Base-by-base conservation (phyloP, 2,888 invertebrate genomes). In the Lepidocyrtinus sp. region DNA sequence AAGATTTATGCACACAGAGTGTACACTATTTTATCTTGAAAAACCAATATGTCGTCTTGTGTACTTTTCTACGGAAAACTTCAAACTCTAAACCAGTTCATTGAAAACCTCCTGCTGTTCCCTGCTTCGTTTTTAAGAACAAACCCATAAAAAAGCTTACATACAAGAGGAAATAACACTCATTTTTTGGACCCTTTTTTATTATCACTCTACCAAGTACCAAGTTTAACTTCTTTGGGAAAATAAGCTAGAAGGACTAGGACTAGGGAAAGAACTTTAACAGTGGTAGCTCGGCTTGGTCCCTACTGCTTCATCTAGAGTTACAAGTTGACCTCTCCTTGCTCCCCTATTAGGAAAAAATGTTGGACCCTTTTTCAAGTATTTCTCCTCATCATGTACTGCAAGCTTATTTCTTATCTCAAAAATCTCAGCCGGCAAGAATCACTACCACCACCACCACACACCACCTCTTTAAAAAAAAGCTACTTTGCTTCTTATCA, bases 51-150 rank as follows among this genome's bases (percentile, higher is more conserved):
- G 36, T 36, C 36, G 36, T 9, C 7, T 36, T 36, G 36, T 36
- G 36, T 36, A 36, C 36, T 36, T 36, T 36, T 26, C 59, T 1
- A 24, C 19, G 9, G 2, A 46, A 45, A n/a, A 17, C 25, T 25
- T 25, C 22, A 55, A 17, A 5, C 36, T 36, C 55, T 71, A 70
- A 80, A 81, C 80, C 75, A 81, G 80, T 81, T 81, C 80, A 81
- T 81, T 81, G 80, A 81, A 81, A 81, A 75, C 80, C 80, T 71
- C 80, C 80, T 75, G 80, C 80, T 81, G 80, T 50, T 81, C 72
- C 36, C 27, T 59, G 64, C 70, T 69, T 69, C 59, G 25, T 73
- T 36, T 36, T 36, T 36, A 9, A 36, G 36, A 36, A 36, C 36
- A 12, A 36, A 36, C 5, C 12, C 36, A 12, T 36, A 36, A 36